Evolutionary conservation across 2,113 vertebrate genomes (phyloP).

Genomic region (Prunella himalayana): DNA sequence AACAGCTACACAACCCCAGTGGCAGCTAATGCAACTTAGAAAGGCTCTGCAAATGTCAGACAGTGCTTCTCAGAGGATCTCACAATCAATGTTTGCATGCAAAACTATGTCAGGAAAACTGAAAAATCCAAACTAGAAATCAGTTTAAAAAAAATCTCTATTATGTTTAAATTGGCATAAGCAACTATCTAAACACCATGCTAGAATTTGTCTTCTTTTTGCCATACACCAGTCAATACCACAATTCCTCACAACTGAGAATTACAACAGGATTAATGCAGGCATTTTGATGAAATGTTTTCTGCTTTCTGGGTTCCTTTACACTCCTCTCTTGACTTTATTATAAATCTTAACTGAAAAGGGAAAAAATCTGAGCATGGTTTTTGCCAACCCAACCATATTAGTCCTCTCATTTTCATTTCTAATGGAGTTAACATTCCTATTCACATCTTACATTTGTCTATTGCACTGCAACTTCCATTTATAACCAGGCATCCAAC

Average conservation of each 20-base stretch:
- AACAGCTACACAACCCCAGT: fast-evolving
- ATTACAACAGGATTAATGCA: background rate
- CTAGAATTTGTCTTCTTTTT: background rate
- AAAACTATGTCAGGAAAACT: background rate
- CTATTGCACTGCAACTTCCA: background rate
- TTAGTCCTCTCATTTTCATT: background rate
- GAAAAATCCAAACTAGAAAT: background rate
- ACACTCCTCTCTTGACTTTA: background rate
- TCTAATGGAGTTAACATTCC: background rate
- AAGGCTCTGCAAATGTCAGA: background rate
- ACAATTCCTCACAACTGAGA: background rate
- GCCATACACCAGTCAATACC: background rate
- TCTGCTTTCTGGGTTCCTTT: background rate
- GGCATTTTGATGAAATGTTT: background rate
- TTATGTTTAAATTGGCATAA: background rate
- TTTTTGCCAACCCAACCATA: background rate
- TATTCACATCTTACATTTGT: background rate
- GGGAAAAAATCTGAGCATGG: background rate
- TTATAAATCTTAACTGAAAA: background rate
- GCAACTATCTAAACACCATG: background rate
- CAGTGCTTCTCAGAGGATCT: background rate
- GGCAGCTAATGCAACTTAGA: background rate
- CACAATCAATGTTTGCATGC: background rate
- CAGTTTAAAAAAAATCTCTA: background rate
- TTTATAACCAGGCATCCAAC: background rate